Evolutionary conservation across 2,113 vertebrate genomes (phyloP), one percentile per base, ranked within the genome.

Genomic region (Pseudorasbora parva): DNA sequence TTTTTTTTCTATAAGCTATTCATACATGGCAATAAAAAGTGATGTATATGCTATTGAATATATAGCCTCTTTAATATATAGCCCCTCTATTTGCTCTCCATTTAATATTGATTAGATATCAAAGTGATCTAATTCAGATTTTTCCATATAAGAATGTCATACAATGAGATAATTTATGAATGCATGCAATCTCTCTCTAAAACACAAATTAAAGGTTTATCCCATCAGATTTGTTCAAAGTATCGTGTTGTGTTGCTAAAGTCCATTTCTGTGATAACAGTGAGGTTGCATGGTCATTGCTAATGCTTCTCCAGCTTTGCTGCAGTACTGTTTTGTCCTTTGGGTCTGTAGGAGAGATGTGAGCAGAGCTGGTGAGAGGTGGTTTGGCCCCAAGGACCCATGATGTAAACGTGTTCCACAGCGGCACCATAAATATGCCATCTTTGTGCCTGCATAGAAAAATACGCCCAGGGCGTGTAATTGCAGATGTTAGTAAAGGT

Each of bases 321-420:
- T 37, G 19, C 37, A n/a, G n/a, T n/a, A n/a, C n/a, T 37, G 10
- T 62, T 64, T 49, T 45, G 9, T 62, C 23, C 41, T 47, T 8
- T 64, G 17, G 23, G 23, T 64, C 23, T 89, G 89, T 90, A 84
- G 9, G 47, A 62, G 87, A 83, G 71, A 9, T 15, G 14, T 49
- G 85, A 91, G 89, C 86, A 82, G 81, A 85, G 19, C 64, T 72
- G 66, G 85, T 85, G 86, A 82, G 56, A 66, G 17, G 37, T 49
- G 14, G 27, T 64, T 79, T 49, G 57, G 23, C 59, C 77, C 59
- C 43, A 47, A 66, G 77, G 77, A 79, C 25, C 41, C 23, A 66
- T 79, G 77, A 79, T 66, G 43, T 11, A 64, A 64, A 17, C 2
- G 25, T 47, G 59, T 49, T 66, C 27, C 51, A 76, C 56, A 7